phyloP scores from a whole-genome alignment of 2,113 vertebrate species.

The Passer montanus region DNA sequence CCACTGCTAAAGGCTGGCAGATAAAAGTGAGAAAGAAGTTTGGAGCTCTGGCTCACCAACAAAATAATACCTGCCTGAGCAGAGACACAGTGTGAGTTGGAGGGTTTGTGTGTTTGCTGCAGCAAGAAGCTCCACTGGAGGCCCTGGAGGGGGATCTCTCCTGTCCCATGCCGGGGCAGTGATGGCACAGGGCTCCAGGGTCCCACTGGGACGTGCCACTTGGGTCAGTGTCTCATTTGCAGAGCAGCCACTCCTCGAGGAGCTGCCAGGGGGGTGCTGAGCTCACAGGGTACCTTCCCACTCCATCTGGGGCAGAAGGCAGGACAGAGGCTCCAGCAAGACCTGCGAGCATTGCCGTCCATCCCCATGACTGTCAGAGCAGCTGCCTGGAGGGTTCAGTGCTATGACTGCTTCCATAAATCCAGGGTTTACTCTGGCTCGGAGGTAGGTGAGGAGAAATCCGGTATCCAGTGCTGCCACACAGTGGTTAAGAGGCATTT shows the following conservation, averaged over 20 bases:
- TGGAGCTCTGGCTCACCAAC: neutral
- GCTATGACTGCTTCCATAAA: neutral
- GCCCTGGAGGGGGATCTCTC: neutral
- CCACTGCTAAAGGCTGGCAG: neutral
- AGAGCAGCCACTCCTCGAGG: accelerated
- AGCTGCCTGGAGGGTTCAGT: neutral
- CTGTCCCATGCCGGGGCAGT: accelerated
- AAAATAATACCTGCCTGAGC: neutral
- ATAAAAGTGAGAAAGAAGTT: neutral
- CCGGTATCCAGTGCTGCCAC: slow-evolving; percentile 52
- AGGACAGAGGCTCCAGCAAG: neutral
- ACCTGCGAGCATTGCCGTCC: neutral
- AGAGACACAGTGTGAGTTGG: neutral
- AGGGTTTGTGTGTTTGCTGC: neutral
- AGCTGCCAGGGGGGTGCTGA: neutral
- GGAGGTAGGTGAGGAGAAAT: neutral
- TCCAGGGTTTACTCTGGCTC: neutral
- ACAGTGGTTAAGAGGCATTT: slow-evolving; percentile 34
- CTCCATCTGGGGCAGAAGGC: neutral
- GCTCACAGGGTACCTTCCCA: neutral
- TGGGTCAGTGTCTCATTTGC: neutral
- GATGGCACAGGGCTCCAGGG: neutral
- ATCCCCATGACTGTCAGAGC: neutral
- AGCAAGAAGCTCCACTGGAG: neutral
- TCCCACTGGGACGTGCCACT: accelerated